Evolutionary conservation across 2,888 invertebrate genomes (phyloP), one percentile per base, ranked within the genome.

Genomic region (Tetrapedia diversipes): DNA sequence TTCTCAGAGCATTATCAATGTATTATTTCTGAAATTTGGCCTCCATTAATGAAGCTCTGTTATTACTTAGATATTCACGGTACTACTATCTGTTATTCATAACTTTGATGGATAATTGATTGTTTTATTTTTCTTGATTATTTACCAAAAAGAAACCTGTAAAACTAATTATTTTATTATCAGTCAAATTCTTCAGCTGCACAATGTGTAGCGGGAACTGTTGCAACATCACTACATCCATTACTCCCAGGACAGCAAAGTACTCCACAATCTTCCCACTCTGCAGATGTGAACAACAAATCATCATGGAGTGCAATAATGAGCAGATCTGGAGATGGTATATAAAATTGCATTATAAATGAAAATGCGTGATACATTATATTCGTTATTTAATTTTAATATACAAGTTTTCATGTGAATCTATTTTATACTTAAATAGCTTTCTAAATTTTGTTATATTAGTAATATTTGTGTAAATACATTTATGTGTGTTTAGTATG

Each of bases 301-400:
- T 91, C 91, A 82, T 90, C 91, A 91, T 92, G 92, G 92, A 92
- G 92, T 77, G 90, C 92, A 78, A 91, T 92, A 81, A 92, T 91
- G 91, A 91, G 89, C 88, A 89, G 89, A 89, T 90, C 91, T 83
- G 92, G 91, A 89, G 92, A 92, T 79, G 89, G 87, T 87, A 75
- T 7, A 73, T 72, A 32, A 57, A 51, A 4, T 47, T 29, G 8
- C 6, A 6, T 14, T 4, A 2, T 27, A 22, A n/a, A 37, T 4
- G 11, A 2, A 8, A 19, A 41, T 24, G 11, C 34, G 16, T 49
- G 4, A 29, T 11, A 37, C 10, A 37, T 32, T 37, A 29, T 29
- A 27, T 19, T 11, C 29, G 1, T 29, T 29, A 11, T 19, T 49
- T n/a, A 0, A 16, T 22, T 53, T 43, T 4, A 54, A 53, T 32